Conservation (phyloP, 1,140 invertebrate species). For the Drosophila cardini region DNA sequence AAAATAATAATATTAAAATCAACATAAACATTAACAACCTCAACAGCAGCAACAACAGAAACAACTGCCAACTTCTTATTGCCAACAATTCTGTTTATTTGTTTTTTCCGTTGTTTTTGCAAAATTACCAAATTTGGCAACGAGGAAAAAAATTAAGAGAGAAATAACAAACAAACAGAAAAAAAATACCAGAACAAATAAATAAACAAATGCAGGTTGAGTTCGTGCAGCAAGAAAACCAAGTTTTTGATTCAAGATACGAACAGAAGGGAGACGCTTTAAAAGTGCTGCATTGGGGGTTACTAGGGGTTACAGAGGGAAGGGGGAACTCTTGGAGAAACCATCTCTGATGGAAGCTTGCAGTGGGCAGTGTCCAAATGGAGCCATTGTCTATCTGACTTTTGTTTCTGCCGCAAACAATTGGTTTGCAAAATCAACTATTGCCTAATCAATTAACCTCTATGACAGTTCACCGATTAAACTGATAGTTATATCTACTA, state of each 20-base stretch:
- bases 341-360: slow-evolving; percentile 7
- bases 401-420: background rate
- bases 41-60: slow-evolving; percentile 11
- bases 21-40: background rate
- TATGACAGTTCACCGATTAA: slow-evolving; percentile 14
- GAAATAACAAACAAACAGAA: slow-evolving; percentile 1
- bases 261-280: slow-evolving; percentile 1
- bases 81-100: slow-evolving; percentile 9
- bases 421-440: slow-evolving; percentile 1
- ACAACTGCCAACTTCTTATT: slow-evolving; percentile 52
- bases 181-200: slow-evolving; percentile 53
- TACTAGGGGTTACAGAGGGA: background rate
- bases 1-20: slow-evolving; percentile 22
- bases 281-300: background rate
- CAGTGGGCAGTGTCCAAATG: slow-evolving; percentile 47
- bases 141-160: slow-evolving; percentile 1
- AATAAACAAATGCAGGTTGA: slow-evolving; percentile 70
- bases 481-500: background rate
- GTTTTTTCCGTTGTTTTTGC: slow-evolving; percentile 33
- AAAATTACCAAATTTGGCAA: slow-evolving; percentile 65
- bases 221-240: slow-evolving; percentile 5
- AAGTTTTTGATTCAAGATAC: background rate
- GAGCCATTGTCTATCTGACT: slow-evolving; percentile 55
- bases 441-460: slow-evolving; percentile 26
- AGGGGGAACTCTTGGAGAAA: background rate